phyloP scores from a whole-genome alignment of 2,113 vertebrate species.

The Plecotus auritus region DNA sequence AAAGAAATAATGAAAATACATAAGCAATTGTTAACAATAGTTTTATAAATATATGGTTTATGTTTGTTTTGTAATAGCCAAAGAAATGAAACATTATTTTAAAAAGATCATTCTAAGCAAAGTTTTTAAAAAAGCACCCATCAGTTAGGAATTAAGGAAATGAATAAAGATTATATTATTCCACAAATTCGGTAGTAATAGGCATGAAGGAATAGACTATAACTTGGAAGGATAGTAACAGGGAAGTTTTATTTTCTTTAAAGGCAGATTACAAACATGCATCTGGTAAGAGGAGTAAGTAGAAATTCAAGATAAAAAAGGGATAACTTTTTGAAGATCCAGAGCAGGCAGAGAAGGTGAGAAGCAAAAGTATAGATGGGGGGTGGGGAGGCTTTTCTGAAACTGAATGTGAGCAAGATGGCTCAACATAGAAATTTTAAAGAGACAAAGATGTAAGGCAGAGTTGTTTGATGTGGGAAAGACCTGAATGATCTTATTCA shows the following conservation, averaged over 20 bases:
- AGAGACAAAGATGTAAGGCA: not conserved
- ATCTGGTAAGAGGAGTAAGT: not conserved
- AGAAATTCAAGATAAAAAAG: constrained; percentile 22
- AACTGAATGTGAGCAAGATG: not conserved
- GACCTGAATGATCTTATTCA: not conserved
- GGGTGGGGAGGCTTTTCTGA: not conserved
- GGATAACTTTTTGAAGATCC: not conserved
- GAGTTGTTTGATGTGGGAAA: not conserved
- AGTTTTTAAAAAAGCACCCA: not conserved
- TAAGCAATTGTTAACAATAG: not conserved
- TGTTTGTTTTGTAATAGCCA: not conserved
- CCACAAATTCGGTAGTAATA: not conserved
- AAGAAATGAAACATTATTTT: constrained; percentile 24
- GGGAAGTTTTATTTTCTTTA: not conserved
- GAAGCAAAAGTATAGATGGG: not conserved
- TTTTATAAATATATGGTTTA: not conserved
- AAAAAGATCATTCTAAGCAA: not conserved
- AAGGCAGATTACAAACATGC: not conserved
- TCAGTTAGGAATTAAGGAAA: not conserved
- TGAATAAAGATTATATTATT: not conserved
- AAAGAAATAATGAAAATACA: not conserved
- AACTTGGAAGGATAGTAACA: not conserved
- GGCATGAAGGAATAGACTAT: not conserved
- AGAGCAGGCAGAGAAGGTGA: not conserved
- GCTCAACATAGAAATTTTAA: not conserved